A percentile compares a stretch with the other conserved stretches of the same genome.
These are phyloP conservation scores for Neolamprologus devosi DNA, from an alignment of 2,113 vertebrate species.

Conservation along the genomic window DNA sequence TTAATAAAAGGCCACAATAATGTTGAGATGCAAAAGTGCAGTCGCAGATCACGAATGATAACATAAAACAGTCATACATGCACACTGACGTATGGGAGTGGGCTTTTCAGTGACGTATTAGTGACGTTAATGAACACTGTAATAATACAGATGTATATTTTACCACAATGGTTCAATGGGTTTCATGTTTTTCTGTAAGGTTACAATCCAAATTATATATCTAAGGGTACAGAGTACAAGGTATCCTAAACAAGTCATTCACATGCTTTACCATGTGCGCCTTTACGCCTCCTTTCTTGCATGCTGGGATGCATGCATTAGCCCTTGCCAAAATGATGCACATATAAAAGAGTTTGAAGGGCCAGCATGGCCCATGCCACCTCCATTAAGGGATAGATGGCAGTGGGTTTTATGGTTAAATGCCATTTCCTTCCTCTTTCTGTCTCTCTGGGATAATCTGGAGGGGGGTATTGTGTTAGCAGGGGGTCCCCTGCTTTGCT, in stretches of 20 bases:
- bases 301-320: not conserved
- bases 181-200: not conserved
- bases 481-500: conserved; percentile 8
- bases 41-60: not conserved
- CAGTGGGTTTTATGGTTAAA: not conserved
- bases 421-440: not conserved
- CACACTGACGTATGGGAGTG: not conserved
- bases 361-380: not conserved
- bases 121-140: not conserved
- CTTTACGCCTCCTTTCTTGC: not conserved
- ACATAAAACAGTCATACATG: not conserved
- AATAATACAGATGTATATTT: not conserved
- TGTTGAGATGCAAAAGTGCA: not conserved
- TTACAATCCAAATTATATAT: not conserved
- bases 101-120: not conserved
- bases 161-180: not conserved
- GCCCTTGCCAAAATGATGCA: not conserved
- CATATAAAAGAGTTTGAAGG: not conserved
- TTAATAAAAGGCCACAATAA: not conserved
- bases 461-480: not conserved
- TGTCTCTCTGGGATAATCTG: not conserved
- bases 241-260: not conserved
- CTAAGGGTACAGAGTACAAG: not conserved
- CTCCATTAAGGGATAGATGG: not conserved
- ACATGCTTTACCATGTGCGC: conserved; percentile 39